Base-by-base conservation (phyloP, 1,140 invertebrate genomes). In the Drosophila sulfurigaster region DNA sequence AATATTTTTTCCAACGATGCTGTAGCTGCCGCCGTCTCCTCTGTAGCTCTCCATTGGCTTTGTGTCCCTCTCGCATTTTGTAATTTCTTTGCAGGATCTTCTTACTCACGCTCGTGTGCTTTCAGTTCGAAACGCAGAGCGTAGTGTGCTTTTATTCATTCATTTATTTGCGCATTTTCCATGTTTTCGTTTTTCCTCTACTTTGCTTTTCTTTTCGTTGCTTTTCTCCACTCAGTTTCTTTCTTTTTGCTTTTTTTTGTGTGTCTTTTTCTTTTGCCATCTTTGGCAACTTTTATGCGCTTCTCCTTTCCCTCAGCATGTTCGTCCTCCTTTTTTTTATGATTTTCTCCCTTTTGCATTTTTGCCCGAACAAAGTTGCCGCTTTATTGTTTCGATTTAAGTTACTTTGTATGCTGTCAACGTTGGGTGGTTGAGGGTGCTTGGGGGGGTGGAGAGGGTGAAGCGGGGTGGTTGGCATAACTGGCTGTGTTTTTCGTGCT, bases 301-400 rank as follows among this genome's bases (percentile, higher is more conserved):
- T 13, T 69, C 51, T 54, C 11, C 45, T 49, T 16, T 13, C 45
- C 35, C 30, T 10, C 25, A 28, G 13, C 51, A 52, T 28, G 8
- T n/a, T 16, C 32, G 32, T n/a, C 25, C 41, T 43, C 56, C 20
- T 25, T 25, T 58, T 85, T 79, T 86, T 86, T 81, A 66, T 70
- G 59, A 38, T 79, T 67, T 79, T 49, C 65, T 82, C 63, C 63
- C 76, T 41, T 71, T 86, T 90, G 64, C 77, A 78, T 91, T 82
- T 82, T 80, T 73, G 68, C 79, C 64, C 30, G 81, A 66, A 89
- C 85, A 89, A 89, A 89, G 85, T 89, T 89, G 85, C 86, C 82
- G 82, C 87, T 91, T 91, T 91, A 91, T 91, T 91, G 87, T 91
- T 91, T 91, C 87, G 87, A 91, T 91, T 91, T 91, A 91, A 91